Evolutionary conservation across 2,113 vertebrate genomes (phyloP).

Genomic region (Glareola pratincola): DNA sequence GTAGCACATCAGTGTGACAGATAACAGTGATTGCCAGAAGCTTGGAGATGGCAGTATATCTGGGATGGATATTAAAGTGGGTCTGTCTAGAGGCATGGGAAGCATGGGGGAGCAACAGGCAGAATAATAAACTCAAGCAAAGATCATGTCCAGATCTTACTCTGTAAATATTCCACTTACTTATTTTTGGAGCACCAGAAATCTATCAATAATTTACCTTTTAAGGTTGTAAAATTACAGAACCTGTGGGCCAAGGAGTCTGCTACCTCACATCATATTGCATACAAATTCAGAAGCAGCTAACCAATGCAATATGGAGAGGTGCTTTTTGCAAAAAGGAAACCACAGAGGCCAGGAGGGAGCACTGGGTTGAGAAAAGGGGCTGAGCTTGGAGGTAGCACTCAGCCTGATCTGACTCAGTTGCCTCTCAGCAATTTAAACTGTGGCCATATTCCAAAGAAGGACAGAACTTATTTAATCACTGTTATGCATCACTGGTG

Average conservation of each 20-base stretch:
- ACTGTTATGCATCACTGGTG: neutral
- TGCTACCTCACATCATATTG: neutral
- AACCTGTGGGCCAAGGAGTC: neutral
- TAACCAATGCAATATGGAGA: conserved; percentile 7
- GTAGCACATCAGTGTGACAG: neutral
- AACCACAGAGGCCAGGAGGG: conserved; percentile 8
- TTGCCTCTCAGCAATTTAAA: conserved; percentile 3
- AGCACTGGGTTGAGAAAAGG: neutral
- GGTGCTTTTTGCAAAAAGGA: conserved; percentile 3
- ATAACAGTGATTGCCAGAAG: neutral
- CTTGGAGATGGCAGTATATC: neutral
- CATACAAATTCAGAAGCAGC: neutral
- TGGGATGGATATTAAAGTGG: conserved; percentile 10
- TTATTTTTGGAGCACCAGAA: conserved; percentile 20
- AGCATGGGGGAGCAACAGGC: neutral
- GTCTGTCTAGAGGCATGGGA: neutral
- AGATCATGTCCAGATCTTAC: neutral
- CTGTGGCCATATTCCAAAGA: neutral
- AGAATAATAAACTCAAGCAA: neutral
- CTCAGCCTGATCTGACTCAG: neutral
- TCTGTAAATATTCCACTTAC: conserved; percentile 6
- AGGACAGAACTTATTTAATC: conserved; percentile 1
- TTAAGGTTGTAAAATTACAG: neutral
- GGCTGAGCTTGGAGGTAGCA: neutral
- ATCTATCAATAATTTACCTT: neutral